Conservation (phyloP, 2,888 invertebrate species). For the Eupithecia dodoneata region DNA sequence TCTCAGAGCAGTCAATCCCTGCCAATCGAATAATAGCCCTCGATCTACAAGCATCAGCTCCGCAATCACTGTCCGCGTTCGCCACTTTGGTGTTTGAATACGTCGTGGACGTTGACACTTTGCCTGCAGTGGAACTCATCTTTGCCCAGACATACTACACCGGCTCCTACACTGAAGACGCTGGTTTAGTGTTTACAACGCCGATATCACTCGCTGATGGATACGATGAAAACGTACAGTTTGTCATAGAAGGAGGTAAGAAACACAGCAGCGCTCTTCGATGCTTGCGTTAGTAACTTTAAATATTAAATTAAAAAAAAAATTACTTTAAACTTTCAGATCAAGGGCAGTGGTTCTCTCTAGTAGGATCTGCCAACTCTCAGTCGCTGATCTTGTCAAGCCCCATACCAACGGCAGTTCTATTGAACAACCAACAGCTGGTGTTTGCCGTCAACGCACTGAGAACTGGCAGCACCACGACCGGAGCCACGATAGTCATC, state of each 20-base stretch:
- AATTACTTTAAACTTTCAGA: slow-evolving; percentile 14
- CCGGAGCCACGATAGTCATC: slow-evolving; percentile 46
- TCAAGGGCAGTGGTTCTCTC: slow-evolving; percentile 36
- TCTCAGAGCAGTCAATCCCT: slow-evolving; percentile 44
- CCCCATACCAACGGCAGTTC: slow-evolving; percentile 46
- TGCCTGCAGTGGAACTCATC: slow-evolving; percentile 44
- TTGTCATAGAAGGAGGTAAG: slow-evolving; percentile 53
- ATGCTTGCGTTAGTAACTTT: background rate
- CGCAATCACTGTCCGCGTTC: slow-evolving; percentile 25
- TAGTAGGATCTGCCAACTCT: slow-evolving; percentile 36
- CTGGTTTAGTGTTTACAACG: slow-evolving; percentile 44
- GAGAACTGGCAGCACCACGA: slow-evolving; percentile 40
- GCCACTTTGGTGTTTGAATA: slow-evolving; percentile 33
- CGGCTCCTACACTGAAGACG: slow-evolving; percentile 46
- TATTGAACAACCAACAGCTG: slow-evolving; percentile 46
- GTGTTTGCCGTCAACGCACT: slow-evolving; percentile 40
- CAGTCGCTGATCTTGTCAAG: slow-evolving; percentile 32
- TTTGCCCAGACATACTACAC: slow-evolving; percentile 49
- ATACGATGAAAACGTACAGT: slow-evolving; percentile 47
- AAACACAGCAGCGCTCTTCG: background rate
- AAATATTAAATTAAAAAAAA: background rate
- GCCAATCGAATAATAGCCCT: slow-evolving; percentile 32
- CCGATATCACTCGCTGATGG: slow-evolving; percentile 48
- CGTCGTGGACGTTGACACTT: slow-evolving; percentile 10
- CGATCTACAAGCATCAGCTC: slow-evolving; percentile 34